Conservation (phyloP, 2,888 invertebrate genomes). For the Julus scandinavius region DNA sequence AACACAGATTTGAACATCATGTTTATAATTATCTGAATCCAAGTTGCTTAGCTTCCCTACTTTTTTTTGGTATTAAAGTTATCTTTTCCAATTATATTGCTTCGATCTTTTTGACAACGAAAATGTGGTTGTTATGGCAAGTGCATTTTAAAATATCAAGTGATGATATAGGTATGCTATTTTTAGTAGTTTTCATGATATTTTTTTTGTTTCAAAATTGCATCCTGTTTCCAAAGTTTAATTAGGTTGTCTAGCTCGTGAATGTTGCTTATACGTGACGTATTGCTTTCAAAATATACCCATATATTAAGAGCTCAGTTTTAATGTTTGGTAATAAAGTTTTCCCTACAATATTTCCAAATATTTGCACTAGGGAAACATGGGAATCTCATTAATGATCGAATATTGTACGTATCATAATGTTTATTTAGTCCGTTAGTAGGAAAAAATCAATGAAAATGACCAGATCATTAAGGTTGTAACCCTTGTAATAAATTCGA, state of each 20-base stretch:
- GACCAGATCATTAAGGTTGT: slow-evolving; percentile 22
- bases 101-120: no score
- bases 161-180: no score
- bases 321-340: not conserved
- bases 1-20: no score
- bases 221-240: not conserved
- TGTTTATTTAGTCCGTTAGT: slow-evolving; percentile 2
- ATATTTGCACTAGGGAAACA: not conserved
- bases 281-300: not conserved
- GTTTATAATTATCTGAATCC: no score
- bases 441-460: slow-evolving; percentile 17
- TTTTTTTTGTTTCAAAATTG: no score
- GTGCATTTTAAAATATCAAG: no score
- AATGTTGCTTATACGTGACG: not conserved
- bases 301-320: not conserved
- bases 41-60: no score
- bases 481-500: not conserved
- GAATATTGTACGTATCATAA: not conserved
- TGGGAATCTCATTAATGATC: slow-evolving; percentile 15
- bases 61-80: no score
- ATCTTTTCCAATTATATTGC: no score
- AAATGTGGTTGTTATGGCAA: no score
- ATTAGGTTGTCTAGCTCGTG: not conserved
- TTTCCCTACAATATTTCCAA: not conserved
- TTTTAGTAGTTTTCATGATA: no score